Percentiles rank a stretch among this genome's conserved stretches.
Conservation (phyloP, 2,888 invertebrate species). For the Xanthostigma xanthostigma region DNA sequence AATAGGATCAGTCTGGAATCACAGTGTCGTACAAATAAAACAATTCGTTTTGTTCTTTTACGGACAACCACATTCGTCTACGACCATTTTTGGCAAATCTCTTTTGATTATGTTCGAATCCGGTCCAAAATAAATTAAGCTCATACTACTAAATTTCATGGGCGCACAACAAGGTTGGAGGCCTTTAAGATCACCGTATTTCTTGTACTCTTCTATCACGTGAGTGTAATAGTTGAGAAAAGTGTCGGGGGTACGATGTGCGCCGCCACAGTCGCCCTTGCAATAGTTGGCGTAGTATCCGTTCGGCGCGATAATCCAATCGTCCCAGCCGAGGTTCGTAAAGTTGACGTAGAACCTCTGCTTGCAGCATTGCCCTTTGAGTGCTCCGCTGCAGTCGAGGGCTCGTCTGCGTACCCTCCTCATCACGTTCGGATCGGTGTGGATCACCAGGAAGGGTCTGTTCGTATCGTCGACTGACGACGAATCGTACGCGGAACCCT, state of each 20-base stretch:
- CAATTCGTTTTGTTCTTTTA: constrained; percentile 27
- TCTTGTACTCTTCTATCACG: constrained; percentile 78
- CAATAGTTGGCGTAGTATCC: constrained; percentile 92
- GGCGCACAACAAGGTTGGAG: constrained; percentile 88
- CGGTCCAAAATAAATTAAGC: constrained; percentile 81
- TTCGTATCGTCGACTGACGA: constrained; percentile 36
- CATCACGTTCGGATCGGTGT: constrained; percentile 55
- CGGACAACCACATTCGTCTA: constrained; percentile 90
- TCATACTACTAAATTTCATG: constrained; percentile 81
- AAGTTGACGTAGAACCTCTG: constrained; percentile 86
- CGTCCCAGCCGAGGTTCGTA: constrained; percentile 83
- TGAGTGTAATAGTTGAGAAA: constrained; percentile 81
- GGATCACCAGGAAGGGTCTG: constrained; percentile 70
- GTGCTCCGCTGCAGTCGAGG: constrained; percentile 62
- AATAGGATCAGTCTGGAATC: too few species aligned
- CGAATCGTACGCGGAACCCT: constrained; percentile 5
- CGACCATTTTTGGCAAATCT: constrained; percentile 90
- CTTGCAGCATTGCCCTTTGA: constrained; percentile 67
- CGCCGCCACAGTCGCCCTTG: constrained; percentile 70
- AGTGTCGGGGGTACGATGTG: constrained; percentile 63
- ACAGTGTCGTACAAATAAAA: too few species aligned
- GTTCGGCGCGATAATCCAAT: constrained; percentile 82
- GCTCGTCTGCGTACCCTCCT: constrained; percentile 64
- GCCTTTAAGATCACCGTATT: constrained; percentile 55
- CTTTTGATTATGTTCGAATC: constrained; percentile 84